Base-by-base conservation (phyloP, 1,140 invertebrate species). In the Aphaenogaster rudis region DNA sequence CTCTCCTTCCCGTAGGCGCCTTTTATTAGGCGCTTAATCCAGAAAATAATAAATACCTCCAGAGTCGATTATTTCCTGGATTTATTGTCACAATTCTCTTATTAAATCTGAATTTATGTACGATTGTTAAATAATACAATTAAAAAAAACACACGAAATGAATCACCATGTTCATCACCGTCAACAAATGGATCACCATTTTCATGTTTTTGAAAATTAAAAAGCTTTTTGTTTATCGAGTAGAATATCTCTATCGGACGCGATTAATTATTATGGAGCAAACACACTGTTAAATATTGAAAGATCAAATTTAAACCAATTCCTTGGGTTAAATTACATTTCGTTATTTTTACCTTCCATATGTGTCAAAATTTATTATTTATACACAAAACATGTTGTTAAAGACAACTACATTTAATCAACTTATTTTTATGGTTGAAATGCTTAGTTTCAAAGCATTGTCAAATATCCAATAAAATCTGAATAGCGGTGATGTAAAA, bases 91-190 rank as follows among this genome's bases (percentile, higher is more conserved):
- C 39, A 15, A n/a, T 57, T 72, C 21, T 59, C 21, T 45, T 15
- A 33, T 82, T 36, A 33, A 82, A 48, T 72, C 8, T n/a, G 54
- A 28, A 61, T 61, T 59, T 74, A 82, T 48, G 33, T 15, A n/a
- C 9, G 1, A 59, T 36, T 52, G 28, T 36, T 59, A 54, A 48
- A 36, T 48, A 36, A 48, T 48, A 17, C 3, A 15, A n/a, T 2
- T 33, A 28, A 15, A 54, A 21, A 61, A 42, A 59, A 21, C 42
- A 0, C 13, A 36, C n/a, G 13, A 33, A 54, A 13, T 50, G 15
- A 21, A 45, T 45, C 2, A 50, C 13, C 21, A 15, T 48, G n/a
- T 42, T 57, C 3, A 64, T 50, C 17, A 15, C 3, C 6, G 3
- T 28, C 15, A 72, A 52, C 11, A 54, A 74, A 36, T 28, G 11